Base-by-base conservation (phyloP, 2,113 vertebrate genomes). In the Smithornis capensis region DNA sequence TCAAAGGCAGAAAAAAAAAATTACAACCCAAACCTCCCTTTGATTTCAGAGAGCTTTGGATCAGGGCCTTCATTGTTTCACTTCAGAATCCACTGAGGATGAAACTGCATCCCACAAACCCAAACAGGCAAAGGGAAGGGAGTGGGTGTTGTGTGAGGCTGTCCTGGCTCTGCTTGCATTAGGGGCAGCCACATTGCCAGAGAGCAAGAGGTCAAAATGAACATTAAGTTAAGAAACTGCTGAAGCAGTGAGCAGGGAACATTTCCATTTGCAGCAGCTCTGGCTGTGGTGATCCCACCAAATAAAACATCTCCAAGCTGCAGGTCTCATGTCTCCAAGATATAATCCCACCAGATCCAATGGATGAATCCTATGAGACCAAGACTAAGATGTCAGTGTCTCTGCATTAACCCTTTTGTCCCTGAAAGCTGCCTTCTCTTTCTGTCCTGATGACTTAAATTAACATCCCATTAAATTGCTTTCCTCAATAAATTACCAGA, bases 151-250 rank as follows among this genome's bases (percentile, higher is more conserved):
- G 44, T 42, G 21, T 19, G 57, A 56, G 53, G 29, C 37, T 86
- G 10, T 64, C 14, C 62, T 49, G 52, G 25, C 18, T 73, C 83
- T 74, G 50, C n/a, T 52, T 44, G 42, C 31, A 31, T 31, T 35
- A 18, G 21, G 38, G 37, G 24, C 31, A 82, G n/a, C 9, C 29
- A 37, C 0, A 0, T 25, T 69, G 25, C 47, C 33, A 38, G 28
- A 78, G 25, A 87, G 8, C 9, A 68, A 70, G 44, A 15, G 27
- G 13, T 59, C 38, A 60, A 92, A 63, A 64, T 1, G 2, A 71
- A 28, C n/a, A 28, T 47, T 40, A 55, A 49, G 6, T 35, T 44
- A 57, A 80, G 65, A 52, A 95, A 35, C 12, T 92, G 69, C 25
- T 52, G 37, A 81, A 75, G 24, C 17, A 50, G 19, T 14, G 10